phyloP scores from a whole-genome alignment of 2,797 vertebrate species.

The Sebastes variabilis region DNA sequence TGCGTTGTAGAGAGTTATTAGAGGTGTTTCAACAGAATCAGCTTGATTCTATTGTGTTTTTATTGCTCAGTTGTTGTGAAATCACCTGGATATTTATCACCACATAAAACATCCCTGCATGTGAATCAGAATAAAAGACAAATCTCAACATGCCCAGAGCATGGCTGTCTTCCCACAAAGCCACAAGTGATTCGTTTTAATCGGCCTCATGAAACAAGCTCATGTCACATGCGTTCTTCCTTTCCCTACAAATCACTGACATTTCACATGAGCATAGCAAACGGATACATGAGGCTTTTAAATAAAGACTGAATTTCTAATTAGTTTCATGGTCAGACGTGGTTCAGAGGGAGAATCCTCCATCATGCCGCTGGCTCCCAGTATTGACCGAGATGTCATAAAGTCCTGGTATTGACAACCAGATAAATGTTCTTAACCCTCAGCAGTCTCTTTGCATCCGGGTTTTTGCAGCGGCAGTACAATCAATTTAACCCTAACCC shows the following conservation, averaged over 20 bases:
- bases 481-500: conserved; percentile 52
- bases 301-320: not conserved
- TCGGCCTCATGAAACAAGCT: not conserved
- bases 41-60: not conserved
- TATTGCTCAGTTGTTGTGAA: not conserved
- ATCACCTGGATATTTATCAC: not conserved
- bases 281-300: not conserved
- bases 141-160: not conserved
- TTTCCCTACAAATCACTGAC: not conserved
- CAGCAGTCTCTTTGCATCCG: conserved; percentile 11
- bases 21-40: not conserved
- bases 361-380: not conserved
- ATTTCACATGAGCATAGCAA: not conserved
- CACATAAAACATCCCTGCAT: not conserved
- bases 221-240: not conserved
- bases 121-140: not conserved
- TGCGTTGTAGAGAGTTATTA: fast-evolving
- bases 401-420: conserved; percentile 19
- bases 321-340: not conserved
- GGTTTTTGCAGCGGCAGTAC: conserved; percentile 7
- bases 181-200: not conserved
- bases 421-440: conserved; percentile 24
- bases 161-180: fast-evolving
- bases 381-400: conserved; percentile 34
- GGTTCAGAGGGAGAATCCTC: not conserved